Base-by-base conservation (phyloP, 1,140 invertebrate genomes). In the Penaeus japonicus region DNA sequence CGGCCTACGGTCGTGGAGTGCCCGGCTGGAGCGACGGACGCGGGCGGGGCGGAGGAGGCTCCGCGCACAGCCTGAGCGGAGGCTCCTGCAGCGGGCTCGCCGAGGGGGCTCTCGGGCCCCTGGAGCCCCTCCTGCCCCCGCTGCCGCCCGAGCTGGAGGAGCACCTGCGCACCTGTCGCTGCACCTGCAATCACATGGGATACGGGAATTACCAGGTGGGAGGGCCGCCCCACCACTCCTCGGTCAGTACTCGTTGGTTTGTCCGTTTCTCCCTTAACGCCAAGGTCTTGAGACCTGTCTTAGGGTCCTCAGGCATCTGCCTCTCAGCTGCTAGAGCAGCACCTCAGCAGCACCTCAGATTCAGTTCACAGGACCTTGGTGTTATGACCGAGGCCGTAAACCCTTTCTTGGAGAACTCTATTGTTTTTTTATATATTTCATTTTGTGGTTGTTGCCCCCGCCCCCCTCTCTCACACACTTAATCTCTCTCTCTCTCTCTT, bases 151-250 rank as follows among this genome's bases (percentile, higher is more conserved):
- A 91, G 75, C 80, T 91, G 84, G 78, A 90, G 47, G 87, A 90
- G 53, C 91, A 91, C 85, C 87, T 91, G 53, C 85, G 88, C 20
- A 89, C 89, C 75, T 91, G 91, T 47, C 88, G 90, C 73, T 91
- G 91, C 81, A 87, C 91, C 75, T 91, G 91, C 78, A 89, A 91
- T 81, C 91, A 91, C 85, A 89, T 91, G 78, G 91, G 91, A 57
- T 91, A 90, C 88, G 91, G 91, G 32, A 91, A 91, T 80, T 91
- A 90, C 65, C 85, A 90, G 89, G 86, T 88, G 54, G 79, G 82
- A 35, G 75, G 79, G 62, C 65, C 79, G 35, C 86, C 86, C 22
- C 86, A 82, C 53, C 86, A 83, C 47, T 17, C 86, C 30, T 83
- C 86, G 86, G 86, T 82, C 53, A 82, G 86, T 77, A 47, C 47